Evolutionary conservation across 1,140 invertebrate genomes (phyloP).

Genomic region (Lepidotrigona ventralis): DNA sequence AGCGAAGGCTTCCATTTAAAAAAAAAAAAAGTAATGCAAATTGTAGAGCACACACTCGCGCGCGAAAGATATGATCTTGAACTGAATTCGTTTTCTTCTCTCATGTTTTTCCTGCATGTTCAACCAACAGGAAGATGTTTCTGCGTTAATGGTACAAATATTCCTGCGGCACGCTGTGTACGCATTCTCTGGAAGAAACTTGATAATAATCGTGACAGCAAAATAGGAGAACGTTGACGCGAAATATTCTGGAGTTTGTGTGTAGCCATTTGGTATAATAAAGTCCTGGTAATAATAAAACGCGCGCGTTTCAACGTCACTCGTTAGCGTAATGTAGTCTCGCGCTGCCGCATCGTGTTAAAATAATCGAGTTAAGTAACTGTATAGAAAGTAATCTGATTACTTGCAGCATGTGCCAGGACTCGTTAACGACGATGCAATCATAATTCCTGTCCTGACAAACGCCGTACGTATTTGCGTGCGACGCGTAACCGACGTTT

Average conservation of each 20-base stretch:
- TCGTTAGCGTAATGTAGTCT: background rate
- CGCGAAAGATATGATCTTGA: no score
- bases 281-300: background rate
- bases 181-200: no score
- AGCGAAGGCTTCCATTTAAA: no score
- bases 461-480: constrained; percentile 8
- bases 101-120: no score
- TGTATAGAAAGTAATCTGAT: constrained; percentile 44
- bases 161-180: no score
- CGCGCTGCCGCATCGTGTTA: background rate
- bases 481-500: background rate
- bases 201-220: no score
- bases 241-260: background rate
- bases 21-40: no score
- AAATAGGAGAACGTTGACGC: no score
- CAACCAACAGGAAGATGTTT: no score
- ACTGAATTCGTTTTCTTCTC: no score
- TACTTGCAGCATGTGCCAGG: constrained; percentile 2
- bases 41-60: no score
- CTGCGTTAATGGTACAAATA: no score
- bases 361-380: constrained; percentile 39
- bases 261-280: background rate
- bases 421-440: constrained; percentile 30
- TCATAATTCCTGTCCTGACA: constrained; percentile 18
- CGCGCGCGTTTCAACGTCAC: constrained; percentile 8